Base-by-base conservation (phyloP, 37 sponge, comb jelly and placozoan species). In the Trichoplax adhaerens region DNA sequence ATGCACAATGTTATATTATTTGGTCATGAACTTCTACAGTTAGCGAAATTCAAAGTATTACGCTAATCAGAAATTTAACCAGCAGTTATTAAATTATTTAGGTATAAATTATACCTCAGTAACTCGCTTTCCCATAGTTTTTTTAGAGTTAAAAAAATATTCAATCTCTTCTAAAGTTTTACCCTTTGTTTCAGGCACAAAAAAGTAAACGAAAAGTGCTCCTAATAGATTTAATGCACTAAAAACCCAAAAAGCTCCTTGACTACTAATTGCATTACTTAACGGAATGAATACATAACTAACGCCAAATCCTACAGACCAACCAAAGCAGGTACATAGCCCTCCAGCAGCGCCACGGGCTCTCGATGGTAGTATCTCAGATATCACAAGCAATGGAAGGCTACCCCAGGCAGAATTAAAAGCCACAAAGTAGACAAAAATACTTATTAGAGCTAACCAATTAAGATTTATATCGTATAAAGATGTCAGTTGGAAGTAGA, bases 141-240 rank as follows among this genome's bases (percentile, higher is more conserved):
- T 29, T 29, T 29, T 29, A 29, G 29, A 29, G 29, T 83, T 56
- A 50, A 85, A 81, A 12, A 69, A 73, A 4, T 79, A 70, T 57
- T 94, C 84, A 73, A 94, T 89, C 63, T 88, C 85, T 54, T 94
- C 85, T 53, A 94, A 70, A 1, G 75, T 76, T 57, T 73, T 81
- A 7, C 91, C 86, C 62, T 89, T 94, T 8, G 87, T 86, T 70
- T 94, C 95, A 0, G 95, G 95, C 0, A 89, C 71, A 56, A 94
- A 81, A 6, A 86, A 10, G 3, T 84, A 1, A 6, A 94, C 87
- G 65, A 89, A 86, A 5, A 83, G 8, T 29, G 72, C n/a, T 55
- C 60, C 62, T 61, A 79, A 3, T 50, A 78, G 54, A 12, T 48
- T 50, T 6, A 83, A 54, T 7, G 61, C 67, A 51, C 56, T 56